These are phyloP conservation scores for Lamellibrachia columna DNA, from an alignment of 2,888 invertebrate genomes.

Conservation along the genomic window DNA sequence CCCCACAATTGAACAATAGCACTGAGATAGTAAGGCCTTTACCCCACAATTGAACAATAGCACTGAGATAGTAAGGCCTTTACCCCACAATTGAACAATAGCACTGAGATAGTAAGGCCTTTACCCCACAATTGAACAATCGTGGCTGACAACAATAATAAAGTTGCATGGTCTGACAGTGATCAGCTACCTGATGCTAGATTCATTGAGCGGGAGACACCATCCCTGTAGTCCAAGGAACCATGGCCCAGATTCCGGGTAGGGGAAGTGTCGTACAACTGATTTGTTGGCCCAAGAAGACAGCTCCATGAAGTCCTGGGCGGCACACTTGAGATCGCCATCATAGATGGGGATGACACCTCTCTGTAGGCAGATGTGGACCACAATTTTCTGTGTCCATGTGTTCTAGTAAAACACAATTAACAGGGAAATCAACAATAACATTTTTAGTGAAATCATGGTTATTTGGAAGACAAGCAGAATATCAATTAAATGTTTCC, in stretches of 20 bases:
- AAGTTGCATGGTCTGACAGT: background rate
- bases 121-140: background rate
- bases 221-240: slow-evolving; percentile 75
- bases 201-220: background rate
- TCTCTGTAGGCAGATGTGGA: slow-evolving; percentile 3
- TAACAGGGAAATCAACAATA: background rate
- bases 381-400: background rate
- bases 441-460: background rate
- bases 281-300: background rate
- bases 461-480: background rate
- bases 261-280: slow-evolving; percentile 74
- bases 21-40: background rate
- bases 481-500: too few species aligned
- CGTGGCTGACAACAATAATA: background rate
- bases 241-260: slow-evolving; percentile 85
- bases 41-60: background rate
- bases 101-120: background rate
- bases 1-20: background rate
- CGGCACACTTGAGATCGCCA: background rate
- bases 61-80: background rate
- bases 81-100: background rate
- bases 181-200: background rate
- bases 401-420: background rate
- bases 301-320: background rate
- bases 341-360: background rate